Conservation (phyloP, 1,140 invertebrate species). For the Drosophila nigrodunni region DNA sequence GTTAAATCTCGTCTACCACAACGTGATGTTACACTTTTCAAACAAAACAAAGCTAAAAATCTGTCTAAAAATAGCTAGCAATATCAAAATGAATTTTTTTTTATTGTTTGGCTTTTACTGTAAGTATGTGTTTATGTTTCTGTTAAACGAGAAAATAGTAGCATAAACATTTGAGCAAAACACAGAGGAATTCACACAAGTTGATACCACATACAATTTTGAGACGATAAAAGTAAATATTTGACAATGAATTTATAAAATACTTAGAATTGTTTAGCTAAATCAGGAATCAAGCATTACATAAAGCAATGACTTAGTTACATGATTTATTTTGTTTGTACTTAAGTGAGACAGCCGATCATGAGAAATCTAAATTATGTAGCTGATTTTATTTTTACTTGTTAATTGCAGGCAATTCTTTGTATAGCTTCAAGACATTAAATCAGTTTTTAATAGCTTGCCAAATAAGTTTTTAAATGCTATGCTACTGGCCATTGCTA, state of each 20-base stretch:
- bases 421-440: conserved; percentile 20
- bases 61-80: conserved; percentile 59
- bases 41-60: conserved; percentile 42
- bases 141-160: not conserved
- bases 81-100: conserved; percentile 61
- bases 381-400: conserved; percentile 9
- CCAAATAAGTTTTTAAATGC: conserved; percentile 40
- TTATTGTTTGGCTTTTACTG: conserved; percentile 6
- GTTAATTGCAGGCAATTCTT: conserved; percentile 59
- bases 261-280: too few species aligned
- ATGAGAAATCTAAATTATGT: not conserved
- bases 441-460: conserved; percentile 33
- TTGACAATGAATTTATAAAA: too few species aligned
- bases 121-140: conserved; percentile 8
- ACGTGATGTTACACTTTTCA: conserved; percentile 54
- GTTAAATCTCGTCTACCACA: conserved; percentile 44
- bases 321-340: not conserved
- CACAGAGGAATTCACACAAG: not conserved
- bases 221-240: too few species aligned
- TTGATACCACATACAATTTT: too few species aligned
- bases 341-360: too few species aligned
- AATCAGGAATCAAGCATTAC: too few species aligned
- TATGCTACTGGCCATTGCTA: conserved; percentile 40
- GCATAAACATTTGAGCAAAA: not conserved
- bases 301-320: too few species aligned